Percentiles rank a stretch among this genome's conserved stretches.
These are phyloP conservation scores for Bombus turneri DNA, from an alignment of 1,140 invertebrate genomes.

Conservation along the genomic window DNA sequence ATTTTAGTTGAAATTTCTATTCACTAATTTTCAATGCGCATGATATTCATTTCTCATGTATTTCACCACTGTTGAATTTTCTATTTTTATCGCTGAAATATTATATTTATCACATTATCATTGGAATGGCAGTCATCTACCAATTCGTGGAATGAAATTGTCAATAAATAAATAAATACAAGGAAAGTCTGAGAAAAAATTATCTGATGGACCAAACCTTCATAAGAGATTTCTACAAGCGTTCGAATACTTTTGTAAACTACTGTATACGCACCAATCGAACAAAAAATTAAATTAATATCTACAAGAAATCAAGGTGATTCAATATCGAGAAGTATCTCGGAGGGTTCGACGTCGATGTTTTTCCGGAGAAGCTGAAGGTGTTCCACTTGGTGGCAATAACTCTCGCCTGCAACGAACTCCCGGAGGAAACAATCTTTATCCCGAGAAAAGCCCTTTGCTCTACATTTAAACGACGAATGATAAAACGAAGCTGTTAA, in stretches of 20 bases:
- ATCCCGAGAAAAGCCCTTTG: conserved; percentile 12
- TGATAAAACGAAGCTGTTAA: conserved; percentile 40
- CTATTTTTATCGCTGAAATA: too few species aligned
- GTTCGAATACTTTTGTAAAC: neutral
- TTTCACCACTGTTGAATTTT: too few species aligned
- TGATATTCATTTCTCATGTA: too few species aligned
- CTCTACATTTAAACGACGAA: conserved; percentile 56
- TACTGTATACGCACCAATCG: neutral
- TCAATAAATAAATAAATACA: too few species aligned
- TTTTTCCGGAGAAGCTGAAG: neutral
- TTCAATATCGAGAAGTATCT: neutral
- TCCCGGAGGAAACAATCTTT: conserved; percentile 28
- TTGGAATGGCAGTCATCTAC: too few species aligned
- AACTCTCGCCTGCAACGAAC: neutral
- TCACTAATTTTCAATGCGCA: too few species aligned
- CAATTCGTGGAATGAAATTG: too few species aligned
- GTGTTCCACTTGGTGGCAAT: neutral
- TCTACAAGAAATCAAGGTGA: neutral
- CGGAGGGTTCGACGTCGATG: neutral
- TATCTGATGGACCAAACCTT: too few species aligned
- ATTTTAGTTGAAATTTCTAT: too few species aligned
- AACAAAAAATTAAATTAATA: neutral
- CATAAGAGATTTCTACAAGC: neutral
- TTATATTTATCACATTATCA: too few species aligned
- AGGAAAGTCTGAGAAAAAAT: too few species aligned